These are phyloP conservation scores for Lapara coniferarum DNA, from an alignment of 2,888 invertebrate genomes.

Conservation along the genomic window DNA sequence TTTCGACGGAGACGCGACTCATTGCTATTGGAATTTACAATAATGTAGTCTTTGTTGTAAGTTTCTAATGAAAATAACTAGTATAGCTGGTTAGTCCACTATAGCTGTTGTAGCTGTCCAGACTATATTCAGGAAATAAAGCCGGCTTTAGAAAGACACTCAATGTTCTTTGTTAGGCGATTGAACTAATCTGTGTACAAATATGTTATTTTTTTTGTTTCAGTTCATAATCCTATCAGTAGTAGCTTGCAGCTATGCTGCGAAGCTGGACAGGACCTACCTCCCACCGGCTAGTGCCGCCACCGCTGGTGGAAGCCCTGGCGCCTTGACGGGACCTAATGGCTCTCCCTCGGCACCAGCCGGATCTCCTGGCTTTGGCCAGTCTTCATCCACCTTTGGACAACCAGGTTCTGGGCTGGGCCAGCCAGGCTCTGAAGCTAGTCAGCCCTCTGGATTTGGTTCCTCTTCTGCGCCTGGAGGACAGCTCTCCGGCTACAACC, in stretches of 20 bases:
- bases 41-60: too few species aligned
- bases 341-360: slow-evolving; percentile 37
- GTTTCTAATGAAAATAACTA: too few species aligned
- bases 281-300: slow-evolving; percentile 72
- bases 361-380: slow-evolving; percentile 36
- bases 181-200: neutral
- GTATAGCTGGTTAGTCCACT: too few species aligned
- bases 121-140: too few species aligned
- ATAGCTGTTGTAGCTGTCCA: too few species aligned
- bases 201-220: slow-evolving; percentile 43
- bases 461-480: neutral
- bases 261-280: slow-evolving; percentile 74
- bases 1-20: too few species aligned
- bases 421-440: slow-evolving; percentile 28
- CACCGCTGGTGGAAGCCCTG: slow-evolving; percentile 73
- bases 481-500: neutral
- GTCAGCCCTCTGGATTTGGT: slow-evolving; percentile 26
- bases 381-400: slow-evolving; percentile 30
- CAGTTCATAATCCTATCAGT: slow-evolving; percentile 72
- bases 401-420: slow-evolving; percentile 35
- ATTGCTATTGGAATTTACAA: too few species aligned
- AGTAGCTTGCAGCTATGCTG: slow-evolving; percentile 72
- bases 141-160: too few species aligned
- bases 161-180: too few species aligned
- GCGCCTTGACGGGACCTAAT: slow-evolving; percentile 63